phyloP scores from a whole-genome alignment of 2,888 invertebrate genomes.

The Ichneumoninae sp. region DNA sequence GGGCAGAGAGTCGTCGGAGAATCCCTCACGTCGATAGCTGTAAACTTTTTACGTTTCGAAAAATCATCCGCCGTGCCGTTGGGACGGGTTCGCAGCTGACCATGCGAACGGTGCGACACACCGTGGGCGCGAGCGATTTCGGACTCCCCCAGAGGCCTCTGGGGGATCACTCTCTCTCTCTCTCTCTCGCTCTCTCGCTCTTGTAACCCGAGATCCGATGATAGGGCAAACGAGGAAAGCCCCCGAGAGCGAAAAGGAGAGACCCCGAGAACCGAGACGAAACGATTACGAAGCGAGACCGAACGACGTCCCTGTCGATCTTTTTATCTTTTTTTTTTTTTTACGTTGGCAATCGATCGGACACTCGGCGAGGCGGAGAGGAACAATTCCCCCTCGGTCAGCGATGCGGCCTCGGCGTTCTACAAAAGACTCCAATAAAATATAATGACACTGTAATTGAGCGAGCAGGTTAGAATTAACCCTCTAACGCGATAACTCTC shows the following conservation, averaged over 20 bases:
- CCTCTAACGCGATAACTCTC: constrained; percentile 4
- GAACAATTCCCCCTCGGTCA: background rate
- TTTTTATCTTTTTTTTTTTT: background rate
- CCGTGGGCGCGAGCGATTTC: constrained; percentile 7
- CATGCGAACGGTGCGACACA: background rate
- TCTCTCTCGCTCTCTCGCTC: background rate
- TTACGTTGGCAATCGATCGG: background rate
- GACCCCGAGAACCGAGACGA: constrained; percentile 44
- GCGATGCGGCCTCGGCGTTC: background rate
- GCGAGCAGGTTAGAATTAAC: background rate
- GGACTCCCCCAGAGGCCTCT: constrained; percentile 35
- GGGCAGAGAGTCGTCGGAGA: background rate
- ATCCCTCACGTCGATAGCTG: constrained; percentile 29
- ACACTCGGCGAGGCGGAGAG: background rate
- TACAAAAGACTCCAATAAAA: constrained; percentile 1
- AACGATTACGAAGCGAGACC: constrained; percentile 46
- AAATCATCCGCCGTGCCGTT: constrained; percentile 14
- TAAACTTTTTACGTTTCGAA: constrained; percentile 43
- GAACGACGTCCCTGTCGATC: constrained; percentile 49
- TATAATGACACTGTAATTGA: background rate
- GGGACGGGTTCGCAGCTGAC: constrained; percentile 11
- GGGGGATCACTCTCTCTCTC: constrained; percentile 12
- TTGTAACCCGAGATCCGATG: constrained; percentile 51
- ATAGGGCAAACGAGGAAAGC: constrained; percentile 53
- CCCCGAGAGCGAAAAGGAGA: constrained; percentile 36